A percentile compares a stretch with the other conserved stretches of the same genome.
Conservation (phyloP, 1,140 invertebrate genomes). For the Euglossa dilemma region DNA sequence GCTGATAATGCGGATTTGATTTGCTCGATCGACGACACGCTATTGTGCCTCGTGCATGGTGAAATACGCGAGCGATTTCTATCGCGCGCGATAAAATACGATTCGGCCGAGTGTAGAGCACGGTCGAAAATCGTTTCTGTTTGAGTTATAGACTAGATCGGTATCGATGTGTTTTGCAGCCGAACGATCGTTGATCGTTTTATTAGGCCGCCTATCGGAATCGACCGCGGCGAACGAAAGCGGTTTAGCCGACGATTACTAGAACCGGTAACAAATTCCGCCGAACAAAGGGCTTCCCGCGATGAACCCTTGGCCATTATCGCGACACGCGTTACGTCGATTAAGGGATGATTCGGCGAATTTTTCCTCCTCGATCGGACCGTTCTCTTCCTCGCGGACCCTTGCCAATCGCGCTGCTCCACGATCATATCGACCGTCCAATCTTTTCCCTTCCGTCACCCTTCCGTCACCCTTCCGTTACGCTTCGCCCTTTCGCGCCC, state of each 20-base stretch:
- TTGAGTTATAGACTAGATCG: conserved; percentile 13
- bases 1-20: conserved; percentile 52
- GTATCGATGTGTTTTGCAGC: not conserved
- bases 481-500: conserved; percentile 14
- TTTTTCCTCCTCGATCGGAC: not conserved
- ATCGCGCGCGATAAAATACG: conserved; percentile 26
- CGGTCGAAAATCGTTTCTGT: conserved; percentile 22
- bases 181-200: not conserved
- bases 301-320: not conserved
- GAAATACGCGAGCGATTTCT: conserved; percentile 9
- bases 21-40: conserved; percentile 36
- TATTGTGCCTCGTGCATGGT: conserved; percentile 26
- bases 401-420: not conserved
- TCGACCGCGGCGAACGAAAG: not conserved
- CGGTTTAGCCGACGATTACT: not conserved
- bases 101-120: not conserved
- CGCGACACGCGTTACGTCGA: conserved; percentile 7
- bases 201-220: not conserved
- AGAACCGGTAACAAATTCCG: not conserved
- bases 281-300: not conserved
- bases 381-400: conserved; percentile 1
- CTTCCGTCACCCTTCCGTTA: conserved; percentile 25
- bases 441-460: not conserved
- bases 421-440: conserved; percentile 38
- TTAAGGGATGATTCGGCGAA: not conserved